These are phyloP conservation scores for Pyralis farinalis DNA, from an alignment of 2,888 invertebrate species.

Conservation along the genomic window DNA sequence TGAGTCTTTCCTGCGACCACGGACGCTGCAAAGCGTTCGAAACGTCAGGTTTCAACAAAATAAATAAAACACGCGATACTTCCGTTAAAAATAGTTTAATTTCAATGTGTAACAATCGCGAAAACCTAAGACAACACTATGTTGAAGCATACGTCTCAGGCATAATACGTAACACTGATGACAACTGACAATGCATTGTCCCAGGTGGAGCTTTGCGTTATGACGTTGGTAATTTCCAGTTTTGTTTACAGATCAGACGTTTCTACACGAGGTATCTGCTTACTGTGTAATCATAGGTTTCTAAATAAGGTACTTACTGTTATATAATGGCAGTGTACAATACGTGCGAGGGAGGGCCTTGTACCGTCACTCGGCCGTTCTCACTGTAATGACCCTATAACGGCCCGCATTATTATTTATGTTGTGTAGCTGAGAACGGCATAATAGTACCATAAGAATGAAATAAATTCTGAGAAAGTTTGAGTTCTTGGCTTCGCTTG, in stretches of 20 bases:
- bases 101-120: too few species aligned
- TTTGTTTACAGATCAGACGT: background rate
- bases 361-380: slow-evolving; percentile 61
- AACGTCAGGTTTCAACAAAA: too few species aligned
- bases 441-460: slow-evolving; percentile 78
- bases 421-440: slow-evolving; percentile 77
- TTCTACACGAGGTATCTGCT: slow-evolving; percentile 24
- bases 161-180: too few species aligned
- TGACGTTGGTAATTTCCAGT: too few species aligned
- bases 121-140: too few species aligned
- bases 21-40: too few species aligned
- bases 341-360: slow-evolving; percentile 30
- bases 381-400: slow-evolving; percentile 75
- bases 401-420: slow-evolving; percentile 77
- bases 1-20: too few species aligned
- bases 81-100: too few species aligned
- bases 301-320: slow-evolving; percentile 26
- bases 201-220: too few species aligned
- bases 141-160: too few species aligned
- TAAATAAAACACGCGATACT: too few species aligned
- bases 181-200: too few species aligned
- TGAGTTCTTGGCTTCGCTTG: slow-evolving; percentile 67
- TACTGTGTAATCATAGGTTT: background rate
- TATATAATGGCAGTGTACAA: slow-evolving; percentile 22
- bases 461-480: slow-evolving; percentile 74